Evolutionary conservation across 2,888 invertebrate species (phyloP).

Genomic region (Cantharis flavilabris): DNA sequence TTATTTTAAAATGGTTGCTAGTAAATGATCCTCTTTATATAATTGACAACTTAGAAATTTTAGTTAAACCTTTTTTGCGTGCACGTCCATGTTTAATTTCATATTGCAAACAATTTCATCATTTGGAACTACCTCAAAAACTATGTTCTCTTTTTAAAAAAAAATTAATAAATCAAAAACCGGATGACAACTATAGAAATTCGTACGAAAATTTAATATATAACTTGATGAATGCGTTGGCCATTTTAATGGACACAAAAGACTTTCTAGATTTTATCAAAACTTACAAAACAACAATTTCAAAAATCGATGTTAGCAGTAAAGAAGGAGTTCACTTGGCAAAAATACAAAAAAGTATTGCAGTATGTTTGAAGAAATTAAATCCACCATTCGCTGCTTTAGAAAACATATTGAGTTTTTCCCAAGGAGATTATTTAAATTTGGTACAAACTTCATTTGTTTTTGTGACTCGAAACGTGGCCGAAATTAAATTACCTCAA

Average conservation of each 20-base stretch:
- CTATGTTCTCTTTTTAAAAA: too few relatives aligned
- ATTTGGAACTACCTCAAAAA: too few relatives aligned
- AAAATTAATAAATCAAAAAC: too few relatives aligned
- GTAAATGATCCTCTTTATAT: too few relatives aligned
- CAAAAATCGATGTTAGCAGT: not conserved
- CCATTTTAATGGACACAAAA: not conserved
- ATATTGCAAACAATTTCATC: too few relatives aligned
- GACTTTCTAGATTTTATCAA: slow-evolving; percentile 5
- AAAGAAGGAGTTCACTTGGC: not conserved
- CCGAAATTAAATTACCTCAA: slow-evolving; percentile 5
- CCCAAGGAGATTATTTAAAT: slow-evolving; percentile 22
- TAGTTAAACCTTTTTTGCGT: too few relatives aligned
- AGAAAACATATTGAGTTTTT: slow-evolving; percentile 12
- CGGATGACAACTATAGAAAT: too few relatives aligned
- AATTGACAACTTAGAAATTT: too few relatives aligned
- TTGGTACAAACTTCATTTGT: slow-evolving; percentile 16
- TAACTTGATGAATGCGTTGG: not conserved
- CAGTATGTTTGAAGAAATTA: slow-evolving; percentile 11
- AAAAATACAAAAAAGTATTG: slow-evolving; percentile 9
- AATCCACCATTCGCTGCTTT: slow-evolving; percentile 7
- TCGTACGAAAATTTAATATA: too few relatives aligned
- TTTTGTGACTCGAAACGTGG: slow-evolving; percentile 4
- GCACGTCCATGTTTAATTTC: too few relatives aligned
- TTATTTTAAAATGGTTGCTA: too few relatives aligned
- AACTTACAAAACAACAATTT: slow-evolving; percentile 6